These are phyloP conservation scores for Martes martes DNA, from an alignment of 2,113 vertebrate genomes.

Conservation along the genomic window DNA sequence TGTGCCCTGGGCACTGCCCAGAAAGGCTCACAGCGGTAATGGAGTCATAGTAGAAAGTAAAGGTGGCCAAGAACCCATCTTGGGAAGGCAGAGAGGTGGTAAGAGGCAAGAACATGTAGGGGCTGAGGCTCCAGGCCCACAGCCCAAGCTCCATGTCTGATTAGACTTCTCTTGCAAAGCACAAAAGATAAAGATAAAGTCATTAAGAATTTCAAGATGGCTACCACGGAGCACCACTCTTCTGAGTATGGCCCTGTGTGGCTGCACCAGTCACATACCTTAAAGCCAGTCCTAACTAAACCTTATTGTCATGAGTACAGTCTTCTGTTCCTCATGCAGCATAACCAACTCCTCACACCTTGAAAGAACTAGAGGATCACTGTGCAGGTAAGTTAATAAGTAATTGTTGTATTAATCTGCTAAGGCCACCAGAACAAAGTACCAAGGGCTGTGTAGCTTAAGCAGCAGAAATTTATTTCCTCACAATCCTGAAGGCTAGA, in stretches of 20 bases:
- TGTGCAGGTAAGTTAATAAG: fast-evolving
- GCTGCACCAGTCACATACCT: neutral
- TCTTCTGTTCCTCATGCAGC: neutral
- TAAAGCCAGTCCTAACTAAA: neutral
- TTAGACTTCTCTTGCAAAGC: neutral
- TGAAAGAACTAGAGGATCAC: neutral
- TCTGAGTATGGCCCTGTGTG: neutral
- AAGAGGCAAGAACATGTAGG: neutral
- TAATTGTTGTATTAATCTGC: neutral
- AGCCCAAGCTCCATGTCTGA: neutral
- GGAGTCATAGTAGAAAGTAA: neutral
- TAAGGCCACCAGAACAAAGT: neutral
- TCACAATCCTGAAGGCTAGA: neutral
- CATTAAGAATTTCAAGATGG: neutral
- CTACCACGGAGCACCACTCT: neutral
- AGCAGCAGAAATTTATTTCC: neutral
- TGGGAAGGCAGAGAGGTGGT: neutral
- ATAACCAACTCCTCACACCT: neutral
- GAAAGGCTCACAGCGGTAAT: neutral
- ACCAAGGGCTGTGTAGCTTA: no score
- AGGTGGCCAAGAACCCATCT: neutral
- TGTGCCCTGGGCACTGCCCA: neutral
- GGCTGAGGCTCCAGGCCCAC: neutral
- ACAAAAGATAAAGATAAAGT: neutral
- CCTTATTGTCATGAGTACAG: neutral